These are phyloP conservation scores for Euglossa dilemma DNA, from an alignment of 1,140 invertebrate species.

Conservation along the genomic window DNA sequence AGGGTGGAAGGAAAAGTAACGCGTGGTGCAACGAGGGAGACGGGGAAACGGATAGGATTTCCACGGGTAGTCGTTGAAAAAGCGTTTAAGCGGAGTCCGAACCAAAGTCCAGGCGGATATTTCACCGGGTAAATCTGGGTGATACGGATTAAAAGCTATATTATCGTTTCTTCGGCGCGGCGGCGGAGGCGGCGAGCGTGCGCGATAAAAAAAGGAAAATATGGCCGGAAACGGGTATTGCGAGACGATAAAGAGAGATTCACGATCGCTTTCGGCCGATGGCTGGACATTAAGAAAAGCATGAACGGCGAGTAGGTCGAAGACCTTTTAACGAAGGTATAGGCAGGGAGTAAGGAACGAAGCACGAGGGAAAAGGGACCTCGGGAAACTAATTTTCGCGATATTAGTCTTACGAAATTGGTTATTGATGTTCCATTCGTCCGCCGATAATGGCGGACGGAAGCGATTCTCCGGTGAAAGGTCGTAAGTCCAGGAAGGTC, in stretches of 20 bases:
- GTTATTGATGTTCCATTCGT: conserved; percentile 79
- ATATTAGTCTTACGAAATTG: conserved; percentile 80
- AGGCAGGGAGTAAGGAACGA: conserved; percentile 30
- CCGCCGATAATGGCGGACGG: conserved; percentile 65
- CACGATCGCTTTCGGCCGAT: conserved; percentile 47
- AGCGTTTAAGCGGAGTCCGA: neutral
- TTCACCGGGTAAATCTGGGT: conserved; percentile 30
- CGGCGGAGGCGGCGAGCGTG: neutral
- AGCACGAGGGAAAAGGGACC: conserved; percentile 39
- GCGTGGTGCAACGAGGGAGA: too few relatives aligned
- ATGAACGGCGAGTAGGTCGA: conserved; percentile 37
- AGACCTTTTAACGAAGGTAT: conserved; percentile 59
- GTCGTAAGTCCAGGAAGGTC: conserved; percentile 64
- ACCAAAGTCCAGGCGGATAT: conserved; percentile 5
- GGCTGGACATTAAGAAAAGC: conserved; percentile 62
- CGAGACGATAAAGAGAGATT: conserved; percentile 61
- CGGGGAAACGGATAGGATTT: neutral
- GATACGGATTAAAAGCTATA: conserved; percentile 35
- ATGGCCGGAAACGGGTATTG: conserved; percentile 9
- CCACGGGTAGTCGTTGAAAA: neutral
- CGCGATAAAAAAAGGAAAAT: conserved; percentile 12
- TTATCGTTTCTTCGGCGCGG: conserved; percentile 20
- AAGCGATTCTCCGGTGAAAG: conserved; percentile 67
- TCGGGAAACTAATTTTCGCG: conserved; percentile 78
- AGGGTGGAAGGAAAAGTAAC: neutral